phyloP scores from a whole-genome alignment of 2,888 invertebrate species.

The Cephus spinipes region DNA sequence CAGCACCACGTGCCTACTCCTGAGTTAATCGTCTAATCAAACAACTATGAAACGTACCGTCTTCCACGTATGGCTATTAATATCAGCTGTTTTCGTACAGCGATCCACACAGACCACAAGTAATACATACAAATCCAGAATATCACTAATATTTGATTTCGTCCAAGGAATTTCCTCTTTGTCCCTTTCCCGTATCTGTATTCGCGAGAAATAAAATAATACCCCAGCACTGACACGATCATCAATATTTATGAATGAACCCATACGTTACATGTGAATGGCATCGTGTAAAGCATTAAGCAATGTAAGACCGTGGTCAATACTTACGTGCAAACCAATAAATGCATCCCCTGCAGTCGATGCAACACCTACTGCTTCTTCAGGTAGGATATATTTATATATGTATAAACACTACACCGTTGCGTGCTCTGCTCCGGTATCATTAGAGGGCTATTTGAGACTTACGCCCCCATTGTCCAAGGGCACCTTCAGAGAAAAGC shows the following conservation, averaged over 20 bases:
- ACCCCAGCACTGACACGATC: background rate
- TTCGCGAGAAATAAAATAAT: background rate
- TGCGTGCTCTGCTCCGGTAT: constrained; percentile 40
- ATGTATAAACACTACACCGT: background rate
- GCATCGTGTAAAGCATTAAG: background rate
- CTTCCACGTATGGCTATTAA: background rate
- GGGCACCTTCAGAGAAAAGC: constrained; percentile 28
- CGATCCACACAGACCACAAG: background rate
- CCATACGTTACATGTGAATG: background rate
- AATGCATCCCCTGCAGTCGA: background rate
- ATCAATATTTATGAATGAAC: background rate
- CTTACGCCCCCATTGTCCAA: constrained; percentile 53
- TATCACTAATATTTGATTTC: background rate
- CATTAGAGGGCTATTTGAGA: constrained; percentile 55
- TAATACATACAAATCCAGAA: background rate
- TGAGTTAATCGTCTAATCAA: background rate
- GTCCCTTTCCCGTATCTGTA: background rate
- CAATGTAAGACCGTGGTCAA: background rate
- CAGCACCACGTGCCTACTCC: too few relatives aligned
- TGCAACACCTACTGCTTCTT: background rate
- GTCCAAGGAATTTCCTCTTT: background rate
- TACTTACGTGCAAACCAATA: background rate
- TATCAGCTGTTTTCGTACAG: background rate
- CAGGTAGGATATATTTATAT: background rate
- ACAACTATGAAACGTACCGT: background rate